Conservation (phyloP, 2,797 vertebrate species). For the Jordanella pulchra region DNA sequence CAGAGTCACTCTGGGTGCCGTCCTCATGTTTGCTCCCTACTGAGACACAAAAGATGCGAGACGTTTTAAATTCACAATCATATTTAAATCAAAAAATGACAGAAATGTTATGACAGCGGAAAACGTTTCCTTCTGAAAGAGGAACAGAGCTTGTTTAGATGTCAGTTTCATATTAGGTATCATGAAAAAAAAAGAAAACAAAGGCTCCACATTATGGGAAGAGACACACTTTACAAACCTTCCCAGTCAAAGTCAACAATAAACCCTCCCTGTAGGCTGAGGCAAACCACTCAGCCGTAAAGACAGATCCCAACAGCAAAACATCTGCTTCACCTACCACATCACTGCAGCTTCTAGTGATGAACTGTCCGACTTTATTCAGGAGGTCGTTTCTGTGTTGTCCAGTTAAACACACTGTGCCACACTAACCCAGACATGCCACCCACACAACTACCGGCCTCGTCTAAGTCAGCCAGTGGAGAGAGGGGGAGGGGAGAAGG, state of each 20-base stretch:
- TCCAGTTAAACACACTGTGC: slow-evolving; percentile 52
- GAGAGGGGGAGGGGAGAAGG: slow-evolving; percentile 46
- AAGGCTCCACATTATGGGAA: slow-evolving; percentile 11
- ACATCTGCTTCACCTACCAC: slow-evolving; percentile 32
- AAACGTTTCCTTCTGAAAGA: slow-evolving; percentile 5
- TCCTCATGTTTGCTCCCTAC: slow-evolving; percentile 97
- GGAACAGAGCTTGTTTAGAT: background rate
- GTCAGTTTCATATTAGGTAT: slow-evolving; percentile 2
- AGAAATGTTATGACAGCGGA: slow-evolving; percentile 29
- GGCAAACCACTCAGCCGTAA: slow-evolving; percentile 14
- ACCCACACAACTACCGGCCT: slow-evolving; percentile 60
- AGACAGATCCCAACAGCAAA: slow-evolving; percentile 4
- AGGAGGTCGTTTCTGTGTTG: slow-evolving; percentile 35
- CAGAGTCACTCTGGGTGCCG: slow-evolving; percentile 96
- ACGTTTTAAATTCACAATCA: background rate
- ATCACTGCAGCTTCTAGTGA: slow-evolving; percentile 30
- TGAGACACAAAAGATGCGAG: slow-evolving; percentile 22
- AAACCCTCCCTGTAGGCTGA: slow-evolving; percentile 12
- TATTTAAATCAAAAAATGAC: background rate
- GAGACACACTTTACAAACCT: slow-evolving; percentile 29
- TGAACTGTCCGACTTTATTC: slow-evolving; percentile 37
- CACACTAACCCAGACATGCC: slow-evolving; percentile 68
- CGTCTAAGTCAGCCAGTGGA: slow-evolving; percentile 47
- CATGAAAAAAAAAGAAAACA: slow-evolving; percentile 9
- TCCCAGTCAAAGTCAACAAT: slow-evolving; percentile 7